phyloP scores from a whole-genome alignment of 2,888 invertebrate species.

The Steinernema scapterisci region DNA sequence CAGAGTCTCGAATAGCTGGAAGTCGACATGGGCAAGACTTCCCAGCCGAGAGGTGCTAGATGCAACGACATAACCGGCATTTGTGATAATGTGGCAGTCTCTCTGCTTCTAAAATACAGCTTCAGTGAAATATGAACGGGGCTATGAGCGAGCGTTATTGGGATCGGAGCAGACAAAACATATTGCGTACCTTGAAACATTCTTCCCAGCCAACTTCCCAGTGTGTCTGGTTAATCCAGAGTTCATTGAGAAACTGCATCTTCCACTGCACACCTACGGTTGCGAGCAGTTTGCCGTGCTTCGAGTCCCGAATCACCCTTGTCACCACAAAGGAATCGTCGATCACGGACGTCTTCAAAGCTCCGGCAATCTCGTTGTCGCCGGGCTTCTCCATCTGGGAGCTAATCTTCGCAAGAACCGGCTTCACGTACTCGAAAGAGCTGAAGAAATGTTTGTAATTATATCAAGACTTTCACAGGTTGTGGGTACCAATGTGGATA shows the following conservation, averaged over 20 bases:
- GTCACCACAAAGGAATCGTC: slow-evolving; percentile 32
- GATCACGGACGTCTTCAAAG: slow-evolving; percentile 21
- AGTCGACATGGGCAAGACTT: neutral
- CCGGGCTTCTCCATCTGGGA: neutral
- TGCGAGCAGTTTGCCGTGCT: slow-evolving; percentile 39
- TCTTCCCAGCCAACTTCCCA: slow-evolving; percentile 20
- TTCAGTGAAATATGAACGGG: too few relatives aligned
- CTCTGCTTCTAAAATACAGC: slow-evolving; percentile 40
- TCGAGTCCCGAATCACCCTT: slow-evolving; percentile 29
- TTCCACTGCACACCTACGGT: slow-evolving; percentile 58
- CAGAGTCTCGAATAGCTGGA: neutral
- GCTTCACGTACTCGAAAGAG: slow-evolving; percentile 33
- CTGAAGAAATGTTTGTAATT: slow-evolving; percentile 38
- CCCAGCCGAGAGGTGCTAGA: slow-evolving; percentile 36
- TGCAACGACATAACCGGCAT: slow-evolving; percentile 49
- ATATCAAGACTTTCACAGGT: neutral
- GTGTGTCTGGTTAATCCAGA: slow-evolving; percentile 49
- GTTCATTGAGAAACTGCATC: slow-evolving; percentile 45
- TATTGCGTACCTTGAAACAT: neutral
- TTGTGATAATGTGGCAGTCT: slow-evolving; percentile 50
- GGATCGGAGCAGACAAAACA: neutral
- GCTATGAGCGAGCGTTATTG: too few relatives aligned
- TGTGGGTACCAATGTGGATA: slow-evolving; percentile 53
- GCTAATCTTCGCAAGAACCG: slow-evolving; percentile 5
- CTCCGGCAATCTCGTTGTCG: neutral